phyloP scores from a whole-genome alignment of 2,797 vertebrate genomes.

The Taeniopygia guttata region DNA sequence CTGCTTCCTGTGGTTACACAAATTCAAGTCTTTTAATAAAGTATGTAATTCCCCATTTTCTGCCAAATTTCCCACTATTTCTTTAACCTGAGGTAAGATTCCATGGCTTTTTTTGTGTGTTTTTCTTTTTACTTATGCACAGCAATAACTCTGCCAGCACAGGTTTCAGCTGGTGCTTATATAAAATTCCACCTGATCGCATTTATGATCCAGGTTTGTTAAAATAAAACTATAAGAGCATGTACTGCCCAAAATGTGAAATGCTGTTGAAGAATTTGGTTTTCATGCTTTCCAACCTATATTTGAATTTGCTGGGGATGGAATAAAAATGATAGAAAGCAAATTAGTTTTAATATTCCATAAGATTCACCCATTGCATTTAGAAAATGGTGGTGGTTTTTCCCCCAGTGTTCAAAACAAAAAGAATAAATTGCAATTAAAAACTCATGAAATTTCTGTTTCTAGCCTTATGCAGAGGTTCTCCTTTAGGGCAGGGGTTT shows the following conservation, averaged over 20 bases:
- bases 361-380: not conserved
- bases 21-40: not conserved
- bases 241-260: not conserved
- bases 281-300: not conserved
- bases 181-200: not conserved
- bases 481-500: not conserved
- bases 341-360: not conserved
- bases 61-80: not conserved
- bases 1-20: not conserved
- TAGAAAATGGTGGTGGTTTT: fast-evolving
- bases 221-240: not conserved
- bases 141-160: not conserved
- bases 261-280: not conserved
- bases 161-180: not conserved
- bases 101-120: not conserved
- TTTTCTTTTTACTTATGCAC: not conserved
- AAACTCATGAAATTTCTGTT: not conserved
- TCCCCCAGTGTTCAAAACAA: not conserved
- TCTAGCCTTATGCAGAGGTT: not conserved
- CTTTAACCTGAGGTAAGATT: not conserved
- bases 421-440: not conserved
- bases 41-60: not conserved
- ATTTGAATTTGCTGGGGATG: not conserved
- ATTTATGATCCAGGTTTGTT: not conserved
- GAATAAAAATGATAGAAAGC: not conserved